phyloP scores from a whole-genome alignment of 1,140 invertebrate species.

The Saccostrea cuccullata region DNA sequence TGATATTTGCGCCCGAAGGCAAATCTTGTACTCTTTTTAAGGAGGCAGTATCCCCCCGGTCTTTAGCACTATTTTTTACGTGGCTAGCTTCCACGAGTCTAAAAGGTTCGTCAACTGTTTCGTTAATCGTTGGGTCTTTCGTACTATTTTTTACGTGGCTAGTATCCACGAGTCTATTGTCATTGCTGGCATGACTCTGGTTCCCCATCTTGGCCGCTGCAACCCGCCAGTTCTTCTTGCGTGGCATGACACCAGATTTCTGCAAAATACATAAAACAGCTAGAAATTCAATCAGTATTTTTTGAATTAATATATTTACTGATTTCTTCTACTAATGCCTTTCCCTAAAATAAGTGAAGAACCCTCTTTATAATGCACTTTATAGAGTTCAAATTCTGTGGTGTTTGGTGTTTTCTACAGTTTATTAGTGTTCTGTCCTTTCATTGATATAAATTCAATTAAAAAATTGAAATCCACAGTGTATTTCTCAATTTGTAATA shows the following conservation, averaged over 20 bases:
- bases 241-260: neutral
- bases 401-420: too few species aligned
- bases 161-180: neutral
- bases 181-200: neutral
- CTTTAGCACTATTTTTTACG: neutral
- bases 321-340: too few species aligned
- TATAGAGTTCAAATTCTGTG: too few species aligned
- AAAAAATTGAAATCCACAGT: too few species aligned
- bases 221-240: neutral
- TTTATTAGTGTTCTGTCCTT: too few species aligned
- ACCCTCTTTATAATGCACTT: too few species aligned
- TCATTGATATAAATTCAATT: too few species aligned
- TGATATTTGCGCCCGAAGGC: neutral
- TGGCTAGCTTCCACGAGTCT: neutral
- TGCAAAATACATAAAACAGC: neutral
- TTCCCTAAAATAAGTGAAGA: too few species aligned
- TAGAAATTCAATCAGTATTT: too few species aligned
- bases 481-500: too few species aligned
- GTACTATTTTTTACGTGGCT: neutral
- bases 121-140: neutral
- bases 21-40: slow-evolving; percentile 5
- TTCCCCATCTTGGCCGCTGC: neutral
- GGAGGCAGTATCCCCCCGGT: slow-evolving; percentile 11
- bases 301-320: too few species aligned
- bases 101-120: neutral